A percentile compares a stretch with the other conserved stretches of the same genome.
Evolutionary conservation across 2,113 vertebrate genomes (phyloP).

Genomic region (Rhinogobius similis): DNA sequence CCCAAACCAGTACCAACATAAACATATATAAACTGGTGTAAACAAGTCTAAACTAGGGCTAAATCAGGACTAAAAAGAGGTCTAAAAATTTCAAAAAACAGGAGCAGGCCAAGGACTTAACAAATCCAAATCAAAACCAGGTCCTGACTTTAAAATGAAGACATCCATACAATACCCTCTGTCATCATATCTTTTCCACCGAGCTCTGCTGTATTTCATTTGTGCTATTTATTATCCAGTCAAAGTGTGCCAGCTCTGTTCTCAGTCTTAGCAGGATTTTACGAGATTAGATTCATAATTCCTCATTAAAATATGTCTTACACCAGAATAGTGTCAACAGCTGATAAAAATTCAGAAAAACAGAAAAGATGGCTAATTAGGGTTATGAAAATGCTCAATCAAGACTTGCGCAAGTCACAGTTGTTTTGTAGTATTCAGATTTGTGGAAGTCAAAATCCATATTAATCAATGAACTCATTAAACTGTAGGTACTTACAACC

Average conservation of each 20-base stretch:
- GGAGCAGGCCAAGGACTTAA: background rate
- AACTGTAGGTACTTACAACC: too few relatives aligned
- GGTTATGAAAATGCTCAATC: constrained; percentile 2
- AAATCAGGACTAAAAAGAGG: background rate
- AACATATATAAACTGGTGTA: background rate
- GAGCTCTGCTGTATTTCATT: background rate
- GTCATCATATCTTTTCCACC: background rate
- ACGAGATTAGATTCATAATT: constrained; percentile 21
- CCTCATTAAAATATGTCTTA: background rate
- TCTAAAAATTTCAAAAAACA: background rate
- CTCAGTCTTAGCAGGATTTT: constrained; percentile 11
- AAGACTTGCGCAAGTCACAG: background rate
- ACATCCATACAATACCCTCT: too few relatives aligned
- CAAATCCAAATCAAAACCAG: background rate
- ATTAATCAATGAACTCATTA: background rate
- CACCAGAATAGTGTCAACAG: background rate
- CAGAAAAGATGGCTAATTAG: background rate
- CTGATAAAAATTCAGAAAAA: background rate
- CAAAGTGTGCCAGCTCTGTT: background rate
- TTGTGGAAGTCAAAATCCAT: background rate
- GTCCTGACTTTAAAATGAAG: background rate
- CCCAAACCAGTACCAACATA: background rate
- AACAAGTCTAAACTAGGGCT: background rate
- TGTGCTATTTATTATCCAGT: constrained; percentile 5
- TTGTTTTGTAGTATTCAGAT: background rate